A percentile compares a stretch with the other conserved stretches of the same genome.
Evolutionary conservation across 92 coral and sea anemone species (phyloP).

Genomic region (Porites cylindrica): DNA sequence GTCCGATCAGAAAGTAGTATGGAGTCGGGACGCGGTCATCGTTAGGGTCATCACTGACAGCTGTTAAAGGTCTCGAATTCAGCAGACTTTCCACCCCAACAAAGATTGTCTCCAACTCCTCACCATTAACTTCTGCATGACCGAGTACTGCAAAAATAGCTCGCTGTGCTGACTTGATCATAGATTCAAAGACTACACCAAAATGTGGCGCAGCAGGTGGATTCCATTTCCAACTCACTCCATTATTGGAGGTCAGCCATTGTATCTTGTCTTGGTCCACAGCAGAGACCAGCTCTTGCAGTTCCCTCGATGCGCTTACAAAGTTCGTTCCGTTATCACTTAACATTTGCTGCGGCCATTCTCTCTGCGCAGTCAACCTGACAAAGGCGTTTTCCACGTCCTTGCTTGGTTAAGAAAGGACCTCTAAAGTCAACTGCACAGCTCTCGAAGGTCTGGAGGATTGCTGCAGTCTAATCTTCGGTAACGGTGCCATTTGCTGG

Average conservation of each 20-base stretch:
- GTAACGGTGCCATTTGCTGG: too few relatives aligned
- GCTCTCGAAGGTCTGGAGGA: too few relatives aligned
- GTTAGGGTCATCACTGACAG: too few relatives aligned
- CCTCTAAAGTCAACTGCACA: too few relatives aligned
- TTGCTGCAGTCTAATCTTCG: too few relatives aligned
- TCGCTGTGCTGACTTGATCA: slow-evolving; percentile 65
- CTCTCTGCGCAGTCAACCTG: slow-evolving; percentile 64
- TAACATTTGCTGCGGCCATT: slow-evolving; percentile 53
- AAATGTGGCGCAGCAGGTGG: slow-evolving; percentile 71
- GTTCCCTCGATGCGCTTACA: not conserved
- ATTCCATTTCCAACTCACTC: slow-evolving; percentile 65
- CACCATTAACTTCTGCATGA: slow-evolving; percentile 38
- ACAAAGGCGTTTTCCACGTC: slow-evolving; percentile 10
- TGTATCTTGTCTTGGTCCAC: too few relatives aligned
- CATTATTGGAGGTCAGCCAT: slow-evolving; percentile 39
- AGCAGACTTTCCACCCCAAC: too few relatives aligned
- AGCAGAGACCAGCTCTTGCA: too few relatives aligned
- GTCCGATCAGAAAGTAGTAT: too few relatives aligned
- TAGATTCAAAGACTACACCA: slow-evolving; percentile 63
- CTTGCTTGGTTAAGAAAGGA: too few relatives aligned
- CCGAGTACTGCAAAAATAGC: slow-evolving; percentile 30
- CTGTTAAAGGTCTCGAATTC: too few relatives aligned
- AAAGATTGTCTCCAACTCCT: slow-evolving; percentile 32
- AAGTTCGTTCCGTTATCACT: slow-evolving; percentile 75
- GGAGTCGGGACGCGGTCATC: too few relatives aligned